phyloP scores from a whole-genome alignment of 2,113 vertebrate genomes.

The Serinus canaria region DNA sequence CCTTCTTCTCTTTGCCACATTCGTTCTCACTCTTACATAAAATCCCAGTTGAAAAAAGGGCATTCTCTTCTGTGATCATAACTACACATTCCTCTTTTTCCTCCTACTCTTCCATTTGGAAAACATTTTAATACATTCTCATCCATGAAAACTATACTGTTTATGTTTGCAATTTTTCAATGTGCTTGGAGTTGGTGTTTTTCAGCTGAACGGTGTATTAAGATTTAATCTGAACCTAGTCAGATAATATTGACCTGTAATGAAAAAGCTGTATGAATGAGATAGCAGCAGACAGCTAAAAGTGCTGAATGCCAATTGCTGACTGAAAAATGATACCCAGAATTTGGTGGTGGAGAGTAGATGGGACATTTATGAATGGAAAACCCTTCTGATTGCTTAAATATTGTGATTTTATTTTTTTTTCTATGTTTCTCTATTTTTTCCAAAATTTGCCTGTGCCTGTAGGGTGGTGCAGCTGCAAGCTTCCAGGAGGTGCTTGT shows the following conservation, averaged over 20 bases:
- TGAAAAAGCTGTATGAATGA: constrained; percentile 56
- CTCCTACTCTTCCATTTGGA: neutral
- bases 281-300: constrained; percentile 38
- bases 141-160: neutral
- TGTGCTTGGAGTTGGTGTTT: constrained; percentile 33
- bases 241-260: constrained; percentile 54
- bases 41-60: neutral
- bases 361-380: constrained; percentile 25
- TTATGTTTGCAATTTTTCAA: constrained; percentile 37
- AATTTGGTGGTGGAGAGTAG: constrained; percentile 34
- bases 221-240: constrained; percentile 57
- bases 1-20: neutral
- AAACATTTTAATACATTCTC: neutral
- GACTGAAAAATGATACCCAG: constrained; percentile 51
- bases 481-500: neutral
- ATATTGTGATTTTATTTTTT: neutral
- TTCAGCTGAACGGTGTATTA: constrained; percentile 23
- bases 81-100: neutral
- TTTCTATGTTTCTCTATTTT: neutral
- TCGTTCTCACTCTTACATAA: neutral
- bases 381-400: constrained; percentile 18
- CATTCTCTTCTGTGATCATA: neutral
- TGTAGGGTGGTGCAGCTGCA: neutral
- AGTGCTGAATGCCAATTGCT: constrained; percentile 36
- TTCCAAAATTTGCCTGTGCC: neutral